Evolutionary conservation across 2,113 vertebrate genomes (phyloP), one percentile per base, ranked within the genome.

Genomic region (Anhinga rufa): DNA sequence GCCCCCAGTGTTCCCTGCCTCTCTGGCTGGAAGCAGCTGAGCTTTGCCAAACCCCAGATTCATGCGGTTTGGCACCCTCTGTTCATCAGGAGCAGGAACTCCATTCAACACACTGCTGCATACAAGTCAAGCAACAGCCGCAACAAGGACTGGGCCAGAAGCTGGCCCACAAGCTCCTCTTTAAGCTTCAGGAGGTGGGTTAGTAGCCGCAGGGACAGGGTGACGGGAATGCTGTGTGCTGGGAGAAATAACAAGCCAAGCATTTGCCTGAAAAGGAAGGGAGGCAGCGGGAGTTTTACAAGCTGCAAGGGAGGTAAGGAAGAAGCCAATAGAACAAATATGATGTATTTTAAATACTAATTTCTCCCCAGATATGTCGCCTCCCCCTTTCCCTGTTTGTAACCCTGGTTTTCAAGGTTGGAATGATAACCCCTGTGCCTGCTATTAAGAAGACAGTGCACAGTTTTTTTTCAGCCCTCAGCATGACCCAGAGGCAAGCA

Each of bases 1-100:
- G 75, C 32, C 86, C 84, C 46, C 4, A 1, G 69, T 17, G 0
- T 60, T 96, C 78, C 77, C 68, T 90, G 81, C 29, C 42, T 84
- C 66, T 85, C 70, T 0, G 0, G 24, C 81, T 82, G 71, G 55
- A 60, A 88, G 89, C 71, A 83, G 58, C 38, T 5, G 54, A 84
- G 17, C 82, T 88, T 74, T 96, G 97, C 91, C 95, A 96, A 92
- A 58, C 49, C 96, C 86, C 82, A 83, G 84, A 80, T 66, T 48
- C 87, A 13, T 94, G 89, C 1, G 78, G 95, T 94, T 96, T 95
- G 94, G 94, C 96, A 93, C 66, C 15, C 70, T 83, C 75, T 19
- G 29, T 6, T 93, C 89, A 12, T 31, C 78, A 36, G 81, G 58
- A 95, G 66, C 71, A 48, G 91, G 17, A 89, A 78, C 71, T 91